A percentile compares a stretch with the other conserved stretches of the same genome.
phyloP scores from a whole-genome alignment of 2,888 invertebrate genomes.

The Chironomus riparius region DNA sequence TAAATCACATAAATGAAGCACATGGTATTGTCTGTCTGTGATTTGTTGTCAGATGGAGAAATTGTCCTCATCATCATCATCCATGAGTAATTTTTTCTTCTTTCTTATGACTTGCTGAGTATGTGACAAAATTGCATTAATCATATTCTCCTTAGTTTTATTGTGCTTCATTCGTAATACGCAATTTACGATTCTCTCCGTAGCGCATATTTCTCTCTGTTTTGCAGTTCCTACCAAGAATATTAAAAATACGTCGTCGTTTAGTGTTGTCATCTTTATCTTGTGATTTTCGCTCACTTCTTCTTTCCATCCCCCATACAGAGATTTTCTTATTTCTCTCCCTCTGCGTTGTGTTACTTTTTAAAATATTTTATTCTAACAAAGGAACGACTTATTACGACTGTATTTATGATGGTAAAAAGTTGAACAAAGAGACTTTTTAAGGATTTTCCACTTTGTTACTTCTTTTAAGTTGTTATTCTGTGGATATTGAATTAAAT shows the following conservation, averaged over 20 bases:
- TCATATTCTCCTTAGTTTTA: neutral
- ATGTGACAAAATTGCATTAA: constrained; percentile 22
- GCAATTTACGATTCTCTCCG: neutral
- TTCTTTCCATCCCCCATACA: no score
- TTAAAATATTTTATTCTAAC: no score
- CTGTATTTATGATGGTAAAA: no score
- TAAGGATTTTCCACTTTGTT: no score
- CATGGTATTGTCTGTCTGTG: neutral
- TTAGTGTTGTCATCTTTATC: no score
- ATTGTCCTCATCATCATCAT: neutral
- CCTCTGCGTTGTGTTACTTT: no score
- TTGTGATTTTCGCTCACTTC: no score
- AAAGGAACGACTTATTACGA: no score
- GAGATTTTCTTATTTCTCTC: no score
- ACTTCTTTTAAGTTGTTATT: no score
- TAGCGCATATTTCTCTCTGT: neutral
- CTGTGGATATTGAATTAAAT: no score
- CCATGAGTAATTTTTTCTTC: neutral
- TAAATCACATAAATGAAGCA: neutral
- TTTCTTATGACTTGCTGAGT: neutral
- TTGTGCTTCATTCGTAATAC: neutral
- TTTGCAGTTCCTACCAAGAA: neutral
- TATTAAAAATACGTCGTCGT: neutral
- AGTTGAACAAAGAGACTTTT: no score
- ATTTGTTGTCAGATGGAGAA: neutral